These are phyloP conservation scores for Mythimna pallens DNA, from an alignment of 2,888 invertebrate species.

Conservation along the genomic window DNA sequence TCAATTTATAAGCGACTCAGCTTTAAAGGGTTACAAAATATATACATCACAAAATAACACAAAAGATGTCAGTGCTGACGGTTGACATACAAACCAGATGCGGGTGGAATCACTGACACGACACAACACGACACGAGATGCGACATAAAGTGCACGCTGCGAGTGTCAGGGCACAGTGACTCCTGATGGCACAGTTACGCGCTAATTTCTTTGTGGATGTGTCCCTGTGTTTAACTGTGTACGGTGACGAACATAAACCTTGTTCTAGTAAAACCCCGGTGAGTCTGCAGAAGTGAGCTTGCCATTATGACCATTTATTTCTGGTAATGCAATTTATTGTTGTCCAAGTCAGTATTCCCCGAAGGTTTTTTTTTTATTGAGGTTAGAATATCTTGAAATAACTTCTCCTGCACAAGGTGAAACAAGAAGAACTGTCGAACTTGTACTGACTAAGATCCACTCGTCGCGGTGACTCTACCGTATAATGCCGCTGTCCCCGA, in stretches of 20 bases:
- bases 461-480: too few relatives aligned
- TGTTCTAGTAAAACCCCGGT: not conserved
- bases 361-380: too few relatives aligned
- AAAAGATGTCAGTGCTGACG: slow-evolving; percentile 8
- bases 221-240: slow-evolving; percentile 8
- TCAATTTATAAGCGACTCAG: too few relatives aligned
- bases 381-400: too few relatives aligned
- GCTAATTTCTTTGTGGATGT: slow-evolving; percentile 27
- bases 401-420: too few relatives aligned
- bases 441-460: too few relatives aligned
- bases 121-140: slow-evolving; percentile 3
- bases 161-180: not conserved
- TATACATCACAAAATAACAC: slow-evolving; percentile 23
- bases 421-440: too few relatives aligned
- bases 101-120: slow-evolving; percentile 17
- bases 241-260: not conserved
- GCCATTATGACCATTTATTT: not conserved
- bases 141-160: slow-evolving; percentile 13
- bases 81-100: slow-evolving; percentile 32
- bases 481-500: too few relatives aligned
- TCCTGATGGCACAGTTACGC: slow-evolving; percentile 25
- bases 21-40: too few relatives aligned
- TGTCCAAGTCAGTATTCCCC: not conserved
- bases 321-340: not conserved
- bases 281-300: not conserved